A percentile compares a stretch with the other conserved stretches of the same genome.
These are phyloP conservation scores for Drosophila lowei DNA, from an alignment of 1,140 invertebrate genomes.

Conservation along the genomic window DNA sequence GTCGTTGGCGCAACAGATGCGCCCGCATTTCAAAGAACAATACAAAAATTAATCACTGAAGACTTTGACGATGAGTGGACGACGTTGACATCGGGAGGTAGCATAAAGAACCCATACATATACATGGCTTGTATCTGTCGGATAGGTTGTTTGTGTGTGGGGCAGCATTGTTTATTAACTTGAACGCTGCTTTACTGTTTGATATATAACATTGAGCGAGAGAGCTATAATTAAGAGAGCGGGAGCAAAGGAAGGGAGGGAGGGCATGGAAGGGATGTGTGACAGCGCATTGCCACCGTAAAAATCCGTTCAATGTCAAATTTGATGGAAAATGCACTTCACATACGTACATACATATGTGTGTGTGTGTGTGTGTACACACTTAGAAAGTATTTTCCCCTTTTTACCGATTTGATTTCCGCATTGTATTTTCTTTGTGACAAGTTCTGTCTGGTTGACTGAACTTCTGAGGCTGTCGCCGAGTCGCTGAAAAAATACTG, in stretches of 20 bases:
- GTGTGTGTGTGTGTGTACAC: no score
- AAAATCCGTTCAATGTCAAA: conserved; percentile 49
- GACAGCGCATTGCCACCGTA: conserved; percentile 45
- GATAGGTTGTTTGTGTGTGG: conserved; percentile 38
- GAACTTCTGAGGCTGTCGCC: conserved; percentile 37
- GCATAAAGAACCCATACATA: conserved; percentile 45
- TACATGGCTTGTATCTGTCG: conserved; percentile 40
- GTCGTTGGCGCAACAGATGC: conserved; percentile 77
- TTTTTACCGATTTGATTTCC: conserved; percentile 54
- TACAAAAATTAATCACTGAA: conserved; percentile 75
- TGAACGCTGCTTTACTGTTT: conserved; percentile 52
- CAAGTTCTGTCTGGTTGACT: conserved; percentile 50
- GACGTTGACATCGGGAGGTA: conserved; percentile 56
- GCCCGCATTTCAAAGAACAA: conserved; percentile 69
- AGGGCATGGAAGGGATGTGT: neutral
- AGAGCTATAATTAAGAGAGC: conserved; percentile 54
- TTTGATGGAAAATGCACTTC: conserved; percentile 63
- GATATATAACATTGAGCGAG: conserved; percentile 63
- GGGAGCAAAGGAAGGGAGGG: conserved; percentile 16
- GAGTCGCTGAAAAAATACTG: neutral
- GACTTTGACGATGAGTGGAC: conserved; percentile 54
- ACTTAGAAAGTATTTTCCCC: conserved; percentile 57
- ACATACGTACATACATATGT: conserved; percentile 32
- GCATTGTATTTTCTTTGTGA: conserved; percentile 58
- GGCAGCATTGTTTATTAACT: conserved; percentile 63